A percentile compares a stretch with the other conserved stretches of the same genome.
phyloP scores from a whole-genome alignment of 2,888 invertebrate species.

The Saturnia japonica region DNA sequence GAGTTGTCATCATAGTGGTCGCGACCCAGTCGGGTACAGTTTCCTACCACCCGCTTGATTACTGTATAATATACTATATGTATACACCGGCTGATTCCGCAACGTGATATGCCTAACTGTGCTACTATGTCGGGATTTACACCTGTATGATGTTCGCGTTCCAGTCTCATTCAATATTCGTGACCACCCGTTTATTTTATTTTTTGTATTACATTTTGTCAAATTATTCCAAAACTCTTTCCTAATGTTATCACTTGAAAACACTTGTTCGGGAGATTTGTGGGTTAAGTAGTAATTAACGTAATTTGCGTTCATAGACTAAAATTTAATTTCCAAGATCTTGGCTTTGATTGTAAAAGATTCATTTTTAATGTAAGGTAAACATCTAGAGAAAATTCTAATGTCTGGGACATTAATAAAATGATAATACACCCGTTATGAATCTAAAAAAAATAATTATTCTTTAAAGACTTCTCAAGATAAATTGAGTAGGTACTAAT shows the following conservation, averaged over 20 bases:
- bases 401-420: neutral
- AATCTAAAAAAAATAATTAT: neutral
- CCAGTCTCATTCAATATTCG: too few species aligned
- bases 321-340: neutral
- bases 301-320: neutral
- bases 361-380: neutral
- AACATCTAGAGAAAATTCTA: neutral
- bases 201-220: neutral
- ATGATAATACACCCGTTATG: neutral
- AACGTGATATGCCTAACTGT: too few species aligned
- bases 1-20: too few species aligned
- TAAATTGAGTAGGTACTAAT: neutral
- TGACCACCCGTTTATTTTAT: too few species aligned
- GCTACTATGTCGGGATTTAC: too few species aligned
- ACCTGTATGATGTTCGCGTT: too few species aligned
- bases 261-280: neutral
- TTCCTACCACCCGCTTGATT: too few species aligned
- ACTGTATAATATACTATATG: too few species aligned
- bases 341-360: too few species aligned
- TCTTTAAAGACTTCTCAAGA: neutral
- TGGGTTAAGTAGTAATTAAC: neutral
- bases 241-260: neutral
- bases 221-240: neutral
- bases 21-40: too few species aligned
- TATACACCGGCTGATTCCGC: too few species aligned